phyloP scores from a whole-genome alignment of 2,113 vertebrate genomes.

The Dinomys branickii region DNA sequence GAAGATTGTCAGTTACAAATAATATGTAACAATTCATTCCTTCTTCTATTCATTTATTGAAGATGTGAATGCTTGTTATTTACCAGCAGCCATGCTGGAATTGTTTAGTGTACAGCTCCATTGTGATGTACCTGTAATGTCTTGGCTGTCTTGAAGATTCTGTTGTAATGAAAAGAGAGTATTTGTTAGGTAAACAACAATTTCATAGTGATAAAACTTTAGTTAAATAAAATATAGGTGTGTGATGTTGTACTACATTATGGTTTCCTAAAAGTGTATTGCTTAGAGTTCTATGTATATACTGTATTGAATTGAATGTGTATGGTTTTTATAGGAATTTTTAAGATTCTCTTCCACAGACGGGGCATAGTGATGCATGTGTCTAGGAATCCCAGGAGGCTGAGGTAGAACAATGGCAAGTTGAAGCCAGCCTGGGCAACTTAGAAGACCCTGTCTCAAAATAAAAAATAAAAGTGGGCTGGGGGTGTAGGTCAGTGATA shows the following conservation, averaged over 20 bases:
- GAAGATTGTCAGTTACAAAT: background rate
- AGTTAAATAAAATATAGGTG: background rate
- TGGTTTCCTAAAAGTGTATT: background rate
- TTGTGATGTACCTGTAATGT: background rate
- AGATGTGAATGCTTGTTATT: background rate
- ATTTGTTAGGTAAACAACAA: background rate
- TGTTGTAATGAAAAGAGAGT: background rate
- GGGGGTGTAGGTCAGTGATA: background rate
- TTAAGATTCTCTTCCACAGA: background rate
- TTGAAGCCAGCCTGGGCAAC: background rate
- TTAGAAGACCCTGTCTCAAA: background rate
- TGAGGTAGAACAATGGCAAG: background rate
- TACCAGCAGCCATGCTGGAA: background rate
- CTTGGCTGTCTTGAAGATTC: background rate
- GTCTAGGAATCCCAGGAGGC: background rate
- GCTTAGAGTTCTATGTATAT: background rate
- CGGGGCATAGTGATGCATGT: background rate
- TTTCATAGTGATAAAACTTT: slow-evolving; percentile 29
- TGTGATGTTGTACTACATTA: background rate
- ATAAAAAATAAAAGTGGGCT: background rate
- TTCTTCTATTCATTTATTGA: background rate
- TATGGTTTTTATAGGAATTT: background rate
- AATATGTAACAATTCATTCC: background rate
- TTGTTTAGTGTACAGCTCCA: background rate
- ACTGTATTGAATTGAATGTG: background rate